Evolutionary conservation across 2,888 invertebrate genomes (phyloP).

Genomic region (Mycalesis mineus): DNA sequence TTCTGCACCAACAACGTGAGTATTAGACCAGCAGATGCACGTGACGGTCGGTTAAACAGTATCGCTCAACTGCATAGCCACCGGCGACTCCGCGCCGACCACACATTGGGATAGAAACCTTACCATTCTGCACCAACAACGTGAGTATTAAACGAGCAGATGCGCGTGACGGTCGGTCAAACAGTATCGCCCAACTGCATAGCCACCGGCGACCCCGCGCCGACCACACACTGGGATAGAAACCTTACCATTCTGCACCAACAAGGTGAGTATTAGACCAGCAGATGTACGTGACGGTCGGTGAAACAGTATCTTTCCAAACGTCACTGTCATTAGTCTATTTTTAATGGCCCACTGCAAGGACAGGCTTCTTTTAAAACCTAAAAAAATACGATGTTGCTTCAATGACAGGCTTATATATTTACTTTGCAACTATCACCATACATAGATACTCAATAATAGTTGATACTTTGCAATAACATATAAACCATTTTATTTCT

Average conservation of each 20-base stretch:
- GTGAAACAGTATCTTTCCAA: constrained; percentile 82
- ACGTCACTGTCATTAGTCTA: too few species aligned
- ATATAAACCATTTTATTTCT: too few species aligned
- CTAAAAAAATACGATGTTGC: too few species aligned
- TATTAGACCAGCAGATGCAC: constrained; percentile 85
- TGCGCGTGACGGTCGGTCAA: constrained; percentile 81
- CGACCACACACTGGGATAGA: constrained; percentile 95
- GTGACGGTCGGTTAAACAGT: constrained; percentile 80
- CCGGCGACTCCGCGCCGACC: constrained; percentile 92
- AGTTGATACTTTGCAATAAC: too few species aligned
- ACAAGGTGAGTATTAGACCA: constrained; percentile 77
- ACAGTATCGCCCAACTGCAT: constrained; percentile 89
- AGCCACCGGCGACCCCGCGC: constrained; percentile 92
- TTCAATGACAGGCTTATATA: too few species aligned
- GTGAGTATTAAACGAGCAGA: constrained; percentile 81
- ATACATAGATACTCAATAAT: too few species aligned
- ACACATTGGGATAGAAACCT: constrained; percentile 95
- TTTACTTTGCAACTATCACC: too few species aligned
- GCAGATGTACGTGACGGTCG: constrained; percentile 82
- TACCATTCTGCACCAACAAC: constrained; percentile 71
- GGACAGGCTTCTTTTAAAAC: too few species aligned
- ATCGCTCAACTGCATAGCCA: constrained; percentile 89
- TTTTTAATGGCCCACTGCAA: too few species aligned
- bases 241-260: constrained; percentile 81
- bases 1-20: constrained; percentile 66